Evolutionary conservation across 1,140 invertebrate species (phyloP), one percentile per base, ranked within the genome.

Genomic region (Octopus sinensis): DNA sequence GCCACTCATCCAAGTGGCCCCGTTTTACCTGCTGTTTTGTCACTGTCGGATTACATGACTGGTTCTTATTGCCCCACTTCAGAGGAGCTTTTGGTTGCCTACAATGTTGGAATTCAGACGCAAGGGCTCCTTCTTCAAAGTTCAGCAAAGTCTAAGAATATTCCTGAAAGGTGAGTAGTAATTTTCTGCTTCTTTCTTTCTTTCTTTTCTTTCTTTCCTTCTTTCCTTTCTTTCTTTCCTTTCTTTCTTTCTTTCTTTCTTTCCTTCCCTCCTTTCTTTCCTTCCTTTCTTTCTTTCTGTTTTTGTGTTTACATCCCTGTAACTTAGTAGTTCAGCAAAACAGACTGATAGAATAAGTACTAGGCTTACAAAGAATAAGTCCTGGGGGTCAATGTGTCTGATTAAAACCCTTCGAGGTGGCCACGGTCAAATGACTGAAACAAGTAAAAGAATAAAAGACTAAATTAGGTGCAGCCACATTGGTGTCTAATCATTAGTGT

Each of bases 1-100:
- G 86, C 87, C 17, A 88, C 87, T 6, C 87, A 88, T 54, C 87
- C 87, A 0, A 87, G 86, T 82, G 86, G 86, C 0, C 86, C 87
- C 6, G 86, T 87, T 43, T 83, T 88, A n/a, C 86, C 87, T 4
- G 84, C 87, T 0, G 78, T 88, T 6, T 6, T 88, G n/a, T 85
- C 87, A 10, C 80, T 88, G 68, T 84, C 83, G 9, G 86, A 88
- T 53, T 82, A 81, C 10, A 81, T 87, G 76, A 83, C 84, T 0
- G 78, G 79, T 7, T 80, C 81, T 7, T 80, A 79, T 51, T 54
- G 82, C 9, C 85, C 84, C 5, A 80, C 80, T 75, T 79, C 83
- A 10, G 78, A 85, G 51, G 85, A 88, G n/a, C 4, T 88, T 9
- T 81, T 88, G 5, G 85, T 87, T 13, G 87, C 87, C 17, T 88